A percentile compares a stretch with the other conserved stretches of the same genome.
Evolutionary conservation across 1,140 invertebrate species (phyloP).

Genomic region (Episyrphus balteatus): DNA sequence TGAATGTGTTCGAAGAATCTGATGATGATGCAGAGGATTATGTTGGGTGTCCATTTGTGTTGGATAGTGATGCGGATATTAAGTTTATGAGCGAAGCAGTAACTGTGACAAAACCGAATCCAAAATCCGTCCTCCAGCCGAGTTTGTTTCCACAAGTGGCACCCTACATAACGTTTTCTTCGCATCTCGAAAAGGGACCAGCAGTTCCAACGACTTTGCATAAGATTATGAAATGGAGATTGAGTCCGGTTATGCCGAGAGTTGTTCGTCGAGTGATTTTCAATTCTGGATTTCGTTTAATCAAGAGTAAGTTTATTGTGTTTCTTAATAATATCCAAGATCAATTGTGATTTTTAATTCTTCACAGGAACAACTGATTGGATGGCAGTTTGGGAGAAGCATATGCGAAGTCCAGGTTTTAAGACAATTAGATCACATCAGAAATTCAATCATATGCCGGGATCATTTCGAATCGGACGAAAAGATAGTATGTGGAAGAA

Average conservation of each 20-base stretch:
- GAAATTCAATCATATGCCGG: slow-evolving; percentile 96
- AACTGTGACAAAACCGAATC: slow-evolving; percentile 11
- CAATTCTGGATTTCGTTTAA: slow-evolving; percentile 75
- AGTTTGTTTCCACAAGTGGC: slow-evolving; percentile 79
- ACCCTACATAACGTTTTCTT: slow-evolving; percentile 77
- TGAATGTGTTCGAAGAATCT: slow-evolving; percentile 27
- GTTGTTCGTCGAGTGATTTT: slow-evolving; percentile 72
- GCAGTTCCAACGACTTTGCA: slow-evolving; percentile 54
- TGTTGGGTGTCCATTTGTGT: slow-evolving; percentile 23
- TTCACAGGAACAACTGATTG: slow-evolving; percentile 53
- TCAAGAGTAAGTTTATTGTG: slow-evolving; percentile 52
- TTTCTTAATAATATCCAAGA: neutral
- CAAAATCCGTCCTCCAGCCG: slow-evolving; percentile 44
- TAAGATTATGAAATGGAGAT: slow-evolving; percentile 78
- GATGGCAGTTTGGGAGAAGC: slow-evolving; percentile 72
- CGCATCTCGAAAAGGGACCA: slow-evolving; percentile 55
- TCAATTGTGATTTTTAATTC: neutral
- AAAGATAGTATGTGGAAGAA: slow-evolving; percentile 93
- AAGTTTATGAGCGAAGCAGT: slow-evolving; percentile 6
- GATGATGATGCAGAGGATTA: slow-evolving; percentile 29
- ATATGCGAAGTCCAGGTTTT: slow-evolving; percentile 69
- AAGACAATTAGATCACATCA: slow-evolving; percentile 73
- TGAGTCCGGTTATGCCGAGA: slow-evolving; percentile 81
- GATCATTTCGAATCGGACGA: slow-evolving; percentile 91
- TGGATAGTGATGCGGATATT: slow-evolving; percentile 18